Conservation (phyloP, 2,113 vertebrate genomes). For the Dasyprocta punctata region DNA sequence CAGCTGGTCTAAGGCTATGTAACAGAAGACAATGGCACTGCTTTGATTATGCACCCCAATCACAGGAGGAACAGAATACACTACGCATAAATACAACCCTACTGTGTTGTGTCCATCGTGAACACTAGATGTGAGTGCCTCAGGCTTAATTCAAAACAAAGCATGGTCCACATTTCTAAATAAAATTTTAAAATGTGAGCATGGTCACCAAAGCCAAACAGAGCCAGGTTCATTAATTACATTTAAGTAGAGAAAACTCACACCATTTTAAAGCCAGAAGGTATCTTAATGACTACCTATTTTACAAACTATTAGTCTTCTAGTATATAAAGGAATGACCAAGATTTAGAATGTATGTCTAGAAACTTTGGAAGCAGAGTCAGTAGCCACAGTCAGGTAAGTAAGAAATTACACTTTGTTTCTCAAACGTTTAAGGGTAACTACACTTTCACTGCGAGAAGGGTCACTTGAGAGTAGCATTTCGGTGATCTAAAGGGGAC, state of each 20-base stretch:
- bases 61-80: conserved; percentile 25
- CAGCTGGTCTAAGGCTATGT: background rate
- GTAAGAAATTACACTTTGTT: background rate
- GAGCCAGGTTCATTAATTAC: conserved; percentile 20
- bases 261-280: conserved; percentile 27
- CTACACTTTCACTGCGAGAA: background rate
- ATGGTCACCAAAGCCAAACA: background rate
- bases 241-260: conserved; percentile 42
- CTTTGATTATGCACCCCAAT: background rate
- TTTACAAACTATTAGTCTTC: background rate
- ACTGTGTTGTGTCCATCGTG: background rate
- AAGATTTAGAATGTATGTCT: background rate
- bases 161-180: background rate
- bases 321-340: background rate
- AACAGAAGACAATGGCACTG: background rate
- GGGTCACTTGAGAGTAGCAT: background rate
- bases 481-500: background rate
- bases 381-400: background rate
- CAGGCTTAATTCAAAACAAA: conserved; percentile 41
- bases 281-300: background rate
- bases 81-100: background rate
- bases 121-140: background rate
- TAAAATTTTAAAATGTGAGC: background rate
- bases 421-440: background rate
- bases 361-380: background rate